Percentiles rank a stretch among this genome's conserved stretches.
These are phyloP conservation scores for Lithophane socia DNA, from an alignment of 2,888 invertebrate genomes.

Conservation along the genomic window DNA sequence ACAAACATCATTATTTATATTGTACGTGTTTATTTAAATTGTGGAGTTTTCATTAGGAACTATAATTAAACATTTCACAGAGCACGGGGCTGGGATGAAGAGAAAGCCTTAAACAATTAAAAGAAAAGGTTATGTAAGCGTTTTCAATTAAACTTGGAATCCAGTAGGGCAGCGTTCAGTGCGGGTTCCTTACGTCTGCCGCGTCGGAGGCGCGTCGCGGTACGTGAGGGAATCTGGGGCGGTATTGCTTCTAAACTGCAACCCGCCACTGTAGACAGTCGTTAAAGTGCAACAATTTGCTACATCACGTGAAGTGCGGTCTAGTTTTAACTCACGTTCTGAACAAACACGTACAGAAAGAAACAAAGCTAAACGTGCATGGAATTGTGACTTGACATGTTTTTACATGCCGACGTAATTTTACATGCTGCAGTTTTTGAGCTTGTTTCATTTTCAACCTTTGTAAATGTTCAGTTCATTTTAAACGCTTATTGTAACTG, in stretches of 20 bases:
- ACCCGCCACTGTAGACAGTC: constrained; percentile 72
- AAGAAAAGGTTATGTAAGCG: constrained; percentile 84
- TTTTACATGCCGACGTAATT: constrained; percentile 35
- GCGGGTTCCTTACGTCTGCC: constrained; percentile 77
- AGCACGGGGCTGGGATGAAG: constrained; percentile 68
- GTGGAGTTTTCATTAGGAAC: constrained; percentile 69
- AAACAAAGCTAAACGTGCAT: constrained; percentile 59
- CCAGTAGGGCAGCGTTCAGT: constrained; percentile 77
- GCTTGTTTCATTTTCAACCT: constrained; percentile 19
- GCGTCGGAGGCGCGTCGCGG: constrained; percentile 58
- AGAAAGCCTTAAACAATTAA: constrained; percentile 81
- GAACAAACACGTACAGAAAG: constrained; percentile 64
- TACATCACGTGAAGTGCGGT: constrained; percentile 72
- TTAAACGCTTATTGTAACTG: constrained; percentile 4
- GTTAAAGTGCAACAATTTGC: constrained; percentile 85
- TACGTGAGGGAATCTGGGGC: constrained; percentile 81
- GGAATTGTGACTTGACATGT: constrained; percentile 48
- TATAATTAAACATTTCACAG: constrained; percentile 74
- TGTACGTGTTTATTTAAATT: constrained; percentile 68
- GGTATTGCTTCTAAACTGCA: constrained; percentile 78
- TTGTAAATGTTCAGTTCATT: constrained; percentile 18
- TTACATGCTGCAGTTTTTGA: constrained; percentile 23
- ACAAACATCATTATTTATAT: constrained; percentile 66
- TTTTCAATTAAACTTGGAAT: constrained; percentile 89
- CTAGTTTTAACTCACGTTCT: constrained; percentile 70